phyloP scores from a whole-genome alignment of 2,888 invertebrate genomes.

The Flexamia atlantica region DNA sequence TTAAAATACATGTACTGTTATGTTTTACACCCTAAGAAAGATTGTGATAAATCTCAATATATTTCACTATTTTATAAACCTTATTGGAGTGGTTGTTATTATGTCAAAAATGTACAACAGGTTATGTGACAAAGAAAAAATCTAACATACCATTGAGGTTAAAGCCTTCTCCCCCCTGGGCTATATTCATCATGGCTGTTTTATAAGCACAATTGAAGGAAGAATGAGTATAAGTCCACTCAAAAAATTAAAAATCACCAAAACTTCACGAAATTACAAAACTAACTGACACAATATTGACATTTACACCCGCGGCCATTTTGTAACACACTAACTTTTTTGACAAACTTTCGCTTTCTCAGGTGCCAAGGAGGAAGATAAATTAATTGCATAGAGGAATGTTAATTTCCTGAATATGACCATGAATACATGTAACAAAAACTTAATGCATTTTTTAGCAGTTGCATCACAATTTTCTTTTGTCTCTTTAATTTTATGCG shows the following conservation, averaged over 20 bases:
- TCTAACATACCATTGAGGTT: constrained; percentile 38
- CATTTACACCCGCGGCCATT: constrained; percentile 49
- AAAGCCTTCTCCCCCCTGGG: constrained; percentile 48
- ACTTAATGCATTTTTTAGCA: no score
- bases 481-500: no score
- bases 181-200: constrained; percentile 32
- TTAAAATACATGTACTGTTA: no score
- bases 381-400: not conserved
- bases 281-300: constrained; percentile 27
- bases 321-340: constrained; percentile 4
- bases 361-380: not conserved
- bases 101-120: no score
- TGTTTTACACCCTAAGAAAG: no score
- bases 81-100: no score
- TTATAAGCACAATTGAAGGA: not conserved
- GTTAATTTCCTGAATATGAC: no score
- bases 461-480: no score
- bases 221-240: not conserved
- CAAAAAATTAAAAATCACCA: not conserved
- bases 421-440: no score
- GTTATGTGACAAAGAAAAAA: constrained; percentile 29
- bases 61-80: no score
- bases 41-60: no score
- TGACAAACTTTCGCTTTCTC: not conserved
- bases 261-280: not conserved